Conservation (phyloP, 2,797 vertebrate genomes). For the Paguma larvata region DNA sequence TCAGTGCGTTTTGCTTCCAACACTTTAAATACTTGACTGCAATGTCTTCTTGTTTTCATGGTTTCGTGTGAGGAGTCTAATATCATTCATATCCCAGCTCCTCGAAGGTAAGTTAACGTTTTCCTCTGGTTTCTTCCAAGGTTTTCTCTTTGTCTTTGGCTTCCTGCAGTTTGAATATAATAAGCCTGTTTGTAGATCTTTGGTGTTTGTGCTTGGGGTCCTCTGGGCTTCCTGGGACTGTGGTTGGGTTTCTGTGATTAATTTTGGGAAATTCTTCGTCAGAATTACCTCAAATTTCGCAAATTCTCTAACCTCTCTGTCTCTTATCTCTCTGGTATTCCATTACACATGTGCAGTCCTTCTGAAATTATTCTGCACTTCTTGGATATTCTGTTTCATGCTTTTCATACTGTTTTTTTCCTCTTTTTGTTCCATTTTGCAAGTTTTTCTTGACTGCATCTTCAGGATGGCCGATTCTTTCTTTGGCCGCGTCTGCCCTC, state of each 20-base stretch:
- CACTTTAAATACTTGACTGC: neutral
- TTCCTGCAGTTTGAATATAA: neutral
- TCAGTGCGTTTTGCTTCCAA: no score
- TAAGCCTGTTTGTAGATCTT: rapidly evolving
- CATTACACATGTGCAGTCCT: rapidly evolving
- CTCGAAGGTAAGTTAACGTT: rapidly evolving
- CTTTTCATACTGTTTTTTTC: rapidly evolving
- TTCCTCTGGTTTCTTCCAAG: neutral
- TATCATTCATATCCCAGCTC: rapidly evolving
- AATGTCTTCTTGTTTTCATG: rapidly evolving
- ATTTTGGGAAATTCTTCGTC: neutral
- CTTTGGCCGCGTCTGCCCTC: rapidly evolving
- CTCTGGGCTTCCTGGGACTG: neutral
- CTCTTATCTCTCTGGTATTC: neutral
- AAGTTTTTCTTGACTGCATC: rapidly evolving
- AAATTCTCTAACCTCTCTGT: rapidly evolving
- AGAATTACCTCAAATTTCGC: neutral
- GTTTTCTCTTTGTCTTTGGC: neutral
- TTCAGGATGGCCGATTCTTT: rapidly evolving
- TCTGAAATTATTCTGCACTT: rapidly evolving
- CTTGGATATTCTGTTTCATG: rapidly evolving
- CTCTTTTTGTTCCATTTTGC: rapidly evolving
- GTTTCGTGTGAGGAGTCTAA: neutral
- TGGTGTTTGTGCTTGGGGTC: neutral
- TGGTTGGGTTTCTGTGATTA: neutral